Evolutionary conservation across 1,140 invertebrate species (phyloP).

Genomic region (Saccostrea cuccullata): DNA sequence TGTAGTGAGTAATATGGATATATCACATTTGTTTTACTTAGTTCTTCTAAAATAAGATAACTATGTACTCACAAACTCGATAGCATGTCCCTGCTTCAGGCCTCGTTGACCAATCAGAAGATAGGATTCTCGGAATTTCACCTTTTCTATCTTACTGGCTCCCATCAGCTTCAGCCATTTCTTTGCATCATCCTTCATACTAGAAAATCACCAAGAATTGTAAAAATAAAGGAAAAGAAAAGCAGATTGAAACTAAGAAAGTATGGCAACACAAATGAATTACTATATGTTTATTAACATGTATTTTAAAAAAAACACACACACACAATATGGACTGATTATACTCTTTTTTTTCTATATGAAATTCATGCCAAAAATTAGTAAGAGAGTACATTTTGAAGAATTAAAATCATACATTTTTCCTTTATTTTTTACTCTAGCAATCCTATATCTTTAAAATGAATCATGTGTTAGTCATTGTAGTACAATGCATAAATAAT

Average conservation of each 20-base stretch:
- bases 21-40: neutral
- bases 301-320: no score
- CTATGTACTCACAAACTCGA: conserved; percentile 79
- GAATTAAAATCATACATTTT: no score
- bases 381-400: no score
- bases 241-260: neutral
- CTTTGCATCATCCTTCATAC: conserved; percentile 68
- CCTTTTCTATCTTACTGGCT: conserved; percentile 79
- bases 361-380: no score
- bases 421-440: no score
- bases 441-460: no score
- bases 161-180: conserved; percentile 74
- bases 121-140: conserved; percentile 81
- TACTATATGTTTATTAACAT: no score
- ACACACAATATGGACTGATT: no score
- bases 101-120: conserved; percentile 82
- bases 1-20: neutral
- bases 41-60: neutral
- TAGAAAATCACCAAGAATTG: conserved; percentile 51
- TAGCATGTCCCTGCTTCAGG: conserved; percentile 80
- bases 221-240: neutral
- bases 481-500: no score
- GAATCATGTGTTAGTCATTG: no score
- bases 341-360: no score
- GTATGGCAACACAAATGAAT: no score